Percentiles rank a stretch among this genome's conserved stretches.
Evolutionary conservation across 2,113 vertebrate genomes (phyloP).

Genomic region (Perca fluviatilis): DNA sequence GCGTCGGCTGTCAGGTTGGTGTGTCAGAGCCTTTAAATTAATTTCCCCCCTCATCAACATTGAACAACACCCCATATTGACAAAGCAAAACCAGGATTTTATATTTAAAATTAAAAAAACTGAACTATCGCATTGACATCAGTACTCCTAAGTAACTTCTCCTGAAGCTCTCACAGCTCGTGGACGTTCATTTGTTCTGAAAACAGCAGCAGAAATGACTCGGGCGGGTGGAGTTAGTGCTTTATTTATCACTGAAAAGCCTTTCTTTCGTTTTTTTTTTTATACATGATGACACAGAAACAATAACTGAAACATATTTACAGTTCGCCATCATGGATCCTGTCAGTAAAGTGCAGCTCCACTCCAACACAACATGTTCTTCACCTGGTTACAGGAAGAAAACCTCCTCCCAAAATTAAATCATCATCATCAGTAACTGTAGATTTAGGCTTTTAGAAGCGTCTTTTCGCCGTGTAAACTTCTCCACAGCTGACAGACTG

Average conservation of each 20-base stretch:
- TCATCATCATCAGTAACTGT: constrained; percentile 22
- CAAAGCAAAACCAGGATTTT: too few relatives aligned
- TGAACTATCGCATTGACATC: too few relatives aligned
- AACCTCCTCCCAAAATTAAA: constrained; percentile 1
- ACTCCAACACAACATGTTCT: constrained; percentile 18
- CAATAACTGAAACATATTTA: constrained; percentile 71
- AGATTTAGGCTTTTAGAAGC: constrained; percentile 11
- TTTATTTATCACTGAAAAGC: constrained; percentile 74
- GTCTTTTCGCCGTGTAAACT: not conserved
- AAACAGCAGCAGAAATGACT: not conserved
- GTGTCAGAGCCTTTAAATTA: too few relatives aligned
- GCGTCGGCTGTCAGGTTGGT: too few relatives aligned
- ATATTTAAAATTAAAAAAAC: too few relatives aligned
- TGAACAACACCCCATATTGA: too few relatives aligned
- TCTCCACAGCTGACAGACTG: too few relatives aligned
- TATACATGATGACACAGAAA: constrained; percentile 60
- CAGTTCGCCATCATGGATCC: constrained; percentile 45
- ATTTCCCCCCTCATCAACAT: too few relatives aligned
- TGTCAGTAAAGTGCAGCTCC: constrained; percentile 71
- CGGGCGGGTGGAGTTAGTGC: constrained; percentile 58
- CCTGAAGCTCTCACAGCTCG: too few relatives aligned
- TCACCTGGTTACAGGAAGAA: constrained; percentile 30
- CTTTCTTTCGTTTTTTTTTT: constrained; percentile 17
- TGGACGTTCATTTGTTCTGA: not conserved
- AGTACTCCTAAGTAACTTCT: too few relatives aligned